phyloP scores from a whole-genome alignment of 2,113 vertebrate genomes.

The Corydoras maculifer region DNA sequence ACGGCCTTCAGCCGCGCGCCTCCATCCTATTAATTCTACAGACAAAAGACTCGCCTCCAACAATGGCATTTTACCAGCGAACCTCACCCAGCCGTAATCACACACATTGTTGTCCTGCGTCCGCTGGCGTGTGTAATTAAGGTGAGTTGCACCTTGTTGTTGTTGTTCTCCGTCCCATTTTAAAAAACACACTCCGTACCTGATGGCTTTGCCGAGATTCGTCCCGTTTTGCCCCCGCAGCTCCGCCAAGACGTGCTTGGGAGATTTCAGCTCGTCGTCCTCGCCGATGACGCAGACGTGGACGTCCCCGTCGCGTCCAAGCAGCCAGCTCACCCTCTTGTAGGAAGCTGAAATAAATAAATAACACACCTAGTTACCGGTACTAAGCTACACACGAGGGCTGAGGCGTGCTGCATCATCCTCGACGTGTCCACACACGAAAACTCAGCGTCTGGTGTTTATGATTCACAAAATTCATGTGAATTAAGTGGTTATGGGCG shows the following conservation, averaged over 20 bases:
- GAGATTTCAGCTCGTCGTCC: slow-evolving; percentile 55
- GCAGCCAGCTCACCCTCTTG: slow-evolving; percentile 66
- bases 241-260: slow-evolving; percentile 55
- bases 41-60: background rate
- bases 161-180: background rate
- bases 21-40: background rate
- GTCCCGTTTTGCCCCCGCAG: slow-evolving; percentile 47
- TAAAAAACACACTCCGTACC: background rate
- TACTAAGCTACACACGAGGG: background rate
- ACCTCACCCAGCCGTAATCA: background rate
- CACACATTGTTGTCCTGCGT: background rate
- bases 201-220: slow-evolving; percentile 23
- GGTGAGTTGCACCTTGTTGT: background rate
- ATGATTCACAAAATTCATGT: too few species aligned
- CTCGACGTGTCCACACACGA: too few species aligned
- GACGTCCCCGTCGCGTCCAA: slow-evolving; percentile 67
- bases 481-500: too few species aligned
- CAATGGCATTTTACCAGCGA: background rate
- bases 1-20: background rate
- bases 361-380: background rate
- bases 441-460: too few species aligned
- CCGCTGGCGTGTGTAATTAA: background rate
- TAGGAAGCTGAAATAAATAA: slow-evolving; percentile 46
- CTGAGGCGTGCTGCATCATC: too few species aligned
- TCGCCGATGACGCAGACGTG: slow-evolving; percentile 63